phyloP scores from a whole-genome alignment of 2,888 invertebrate genomes.

The Drosophila bunnanda region DNA sequence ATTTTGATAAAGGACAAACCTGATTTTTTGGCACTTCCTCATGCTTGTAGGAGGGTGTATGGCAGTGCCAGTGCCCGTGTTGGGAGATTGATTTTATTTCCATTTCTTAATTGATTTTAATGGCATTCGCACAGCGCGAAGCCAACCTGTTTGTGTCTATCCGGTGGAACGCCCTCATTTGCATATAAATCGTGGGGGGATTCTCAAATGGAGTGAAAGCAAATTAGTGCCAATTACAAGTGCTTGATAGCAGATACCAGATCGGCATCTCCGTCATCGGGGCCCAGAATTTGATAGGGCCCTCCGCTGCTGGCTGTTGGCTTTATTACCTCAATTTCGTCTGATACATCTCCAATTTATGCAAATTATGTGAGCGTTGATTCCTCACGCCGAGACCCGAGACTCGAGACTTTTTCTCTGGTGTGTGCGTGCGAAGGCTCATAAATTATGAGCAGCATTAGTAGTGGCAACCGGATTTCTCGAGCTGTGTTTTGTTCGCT shows the following conservation, averaged over 20 bases:
- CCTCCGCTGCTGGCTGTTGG: slow-evolving; percentile 14
- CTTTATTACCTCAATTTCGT: slow-evolving; percentile 40
- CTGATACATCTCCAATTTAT: slow-evolving; percentile 73
- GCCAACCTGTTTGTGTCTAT: slow-evolving; percentile 27
- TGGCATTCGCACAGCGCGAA: slow-evolving; percentile 28
- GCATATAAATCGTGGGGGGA: slow-evolving; percentile 56
- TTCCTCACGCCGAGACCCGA: slow-evolving; percentile 56
- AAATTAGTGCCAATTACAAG: slow-evolving; percentile 51
- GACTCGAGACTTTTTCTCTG: slow-evolving; percentile 23
- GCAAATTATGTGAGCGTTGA: slow-evolving; percentile 66
- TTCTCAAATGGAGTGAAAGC: slow-evolving; percentile 41
- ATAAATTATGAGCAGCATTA: slow-evolving; percentile 66
- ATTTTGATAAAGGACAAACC: slow-evolving; percentile 45
- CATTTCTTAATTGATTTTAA: slow-evolving; percentile 48
- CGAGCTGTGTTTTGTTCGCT: slow-evolving; percentile 30
- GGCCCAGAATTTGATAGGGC: slow-evolving; percentile 25
- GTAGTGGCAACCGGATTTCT: slow-evolving; percentile 69
- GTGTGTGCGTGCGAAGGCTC: slow-evolving; percentile 62
- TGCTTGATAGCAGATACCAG: slow-evolving; percentile 24
- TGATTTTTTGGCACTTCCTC: slow-evolving; percentile 32
- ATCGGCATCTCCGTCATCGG: slow-evolving; percentile 32
- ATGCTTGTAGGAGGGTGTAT: slow-evolving; percentile 23
- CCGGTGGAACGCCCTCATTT: slow-evolving; percentile 58
- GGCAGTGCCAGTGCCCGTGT: slow-evolving; percentile 2
- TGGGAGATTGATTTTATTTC: slow-evolving; percentile 53